Percentiles rank a stretch among this genome's conserved stretches.
These are phyloP conservation scores for Clytia hemisphaerica DNA, from an alignment of 30 jellyfish, hydroid and myxozoan genomes.

Conservation along the genomic window DNA sequence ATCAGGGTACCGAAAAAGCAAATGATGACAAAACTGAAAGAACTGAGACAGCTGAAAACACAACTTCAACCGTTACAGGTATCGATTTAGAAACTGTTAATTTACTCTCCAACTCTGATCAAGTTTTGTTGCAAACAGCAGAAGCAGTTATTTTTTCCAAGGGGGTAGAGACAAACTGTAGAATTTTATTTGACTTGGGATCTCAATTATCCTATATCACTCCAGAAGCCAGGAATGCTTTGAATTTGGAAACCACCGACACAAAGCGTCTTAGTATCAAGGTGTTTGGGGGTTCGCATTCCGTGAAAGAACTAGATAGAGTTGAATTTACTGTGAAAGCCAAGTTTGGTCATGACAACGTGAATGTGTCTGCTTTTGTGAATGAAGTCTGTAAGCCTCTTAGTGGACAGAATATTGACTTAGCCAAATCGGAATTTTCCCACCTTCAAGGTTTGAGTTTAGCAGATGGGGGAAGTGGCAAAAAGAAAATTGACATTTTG, in stretches of 20 bases:
- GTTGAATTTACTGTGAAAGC: background rate
- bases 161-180: background rate
- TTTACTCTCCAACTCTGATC: too few species aligned
- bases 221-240: slow-evolving; percentile 5
- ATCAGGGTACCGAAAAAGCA: too few species aligned
- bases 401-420: slow-evolving; percentile 2
- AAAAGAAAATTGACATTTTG: too few species aligned
- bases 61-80: too few species aligned
- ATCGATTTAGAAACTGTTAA: too few species aligned
- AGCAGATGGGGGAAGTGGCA: too few species aligned
- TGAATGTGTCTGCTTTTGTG: background rate
- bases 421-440: background rate
- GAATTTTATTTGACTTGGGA: slow-evolving; percentile 39
- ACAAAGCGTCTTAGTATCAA: background rate
- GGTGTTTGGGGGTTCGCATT: background rate
- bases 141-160: slow-evolving; percentile 8
- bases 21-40: too few species aligned
- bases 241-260: background rate
- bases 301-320: background rate
- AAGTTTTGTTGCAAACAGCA: too few species aligned
- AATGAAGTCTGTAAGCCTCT: background rate
- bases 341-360: background rate
- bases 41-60: too few species aligned
- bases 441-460: too few species aligned
- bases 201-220: slow-evolving; percentile 37